phyloP scores from a whole-genome alignment of 2,113 vertebrate genomes.

The Planiliza haematocheilus region DNA sequence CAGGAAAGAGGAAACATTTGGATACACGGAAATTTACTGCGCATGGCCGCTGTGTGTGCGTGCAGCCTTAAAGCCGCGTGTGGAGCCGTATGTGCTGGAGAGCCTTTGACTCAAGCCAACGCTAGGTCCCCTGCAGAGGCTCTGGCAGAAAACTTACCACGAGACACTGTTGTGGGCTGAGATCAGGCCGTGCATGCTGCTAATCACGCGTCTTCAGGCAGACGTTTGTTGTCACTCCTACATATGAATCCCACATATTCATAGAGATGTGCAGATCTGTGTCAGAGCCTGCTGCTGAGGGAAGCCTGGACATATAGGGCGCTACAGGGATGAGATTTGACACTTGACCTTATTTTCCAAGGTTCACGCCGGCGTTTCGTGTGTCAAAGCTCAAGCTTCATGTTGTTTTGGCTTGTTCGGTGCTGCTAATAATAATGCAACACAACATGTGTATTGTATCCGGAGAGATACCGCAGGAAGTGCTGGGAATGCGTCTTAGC shows the following conservation, averaged over 20 bases:
- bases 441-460: slow-evolving; percentile 19
- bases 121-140: slow-evolving; percentile 41
- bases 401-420: slow-evolving; percentile 42
- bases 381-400: slow-evolving; percentile 35
- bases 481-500: slow-evolving; percentile 41
- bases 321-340: slow-evolving; percentile 37
- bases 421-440: slow-evolving; percentile 48
- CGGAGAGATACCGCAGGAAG: slow-evolving; percentile 41
- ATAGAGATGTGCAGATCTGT: slow-evolving; percentile 5
- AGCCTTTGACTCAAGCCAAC: slow-evolving; percentile 47
- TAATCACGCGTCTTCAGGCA: slow-evolving; percentile 18
- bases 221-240: slow-evolving; percentile 42
- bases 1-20: slow-evolving; percentile 58
- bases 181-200: slow-evolving; percentile 42
- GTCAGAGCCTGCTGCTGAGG: slow-evolving; percentile 12
- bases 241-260: slow-evolving; percentile 32
- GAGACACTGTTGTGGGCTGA: slow-evolving; percentile 40
- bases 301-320: slow-evolving; percentile 11
- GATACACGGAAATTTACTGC: slow-evolving; percentile 53
- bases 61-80: slow-evolving; percentile 38
- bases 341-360: slow-evolving; percentile 48
- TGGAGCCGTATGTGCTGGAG: slow-evolving; percentile 45
- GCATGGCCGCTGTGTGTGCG: slow-evolving; percentile 54
- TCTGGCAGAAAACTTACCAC: slow-evolving; percentile 47
- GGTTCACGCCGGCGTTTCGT: slow-evolving; percentile 16